A percentile compares a stretch with the other conserved stretches of the same genome.
phyloP scores from a whole-genome alignment of 2,888 invertebrate genomes.

The Lobophora halterata region DNA sequence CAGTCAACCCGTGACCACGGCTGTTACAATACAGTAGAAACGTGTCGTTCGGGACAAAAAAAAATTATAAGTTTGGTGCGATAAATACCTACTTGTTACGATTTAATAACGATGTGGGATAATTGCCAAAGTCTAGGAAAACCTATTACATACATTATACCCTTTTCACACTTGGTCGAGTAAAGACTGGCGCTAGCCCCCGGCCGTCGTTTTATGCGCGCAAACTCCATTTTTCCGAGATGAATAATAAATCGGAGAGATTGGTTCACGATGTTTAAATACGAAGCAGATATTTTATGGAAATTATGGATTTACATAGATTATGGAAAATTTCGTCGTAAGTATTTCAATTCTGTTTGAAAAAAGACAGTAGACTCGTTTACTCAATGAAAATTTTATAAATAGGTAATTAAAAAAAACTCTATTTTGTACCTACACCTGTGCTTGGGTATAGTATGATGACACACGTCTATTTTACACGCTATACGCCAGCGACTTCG shows the following conservation, averaged over 20 bases:
- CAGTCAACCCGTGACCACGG: no score
- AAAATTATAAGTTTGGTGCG: no score
- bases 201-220: constrained; percentile 27
- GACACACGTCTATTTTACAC: no score
- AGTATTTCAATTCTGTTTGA: constrained; percentile 1
- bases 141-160: constrained; percentile 5
- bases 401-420: constrained; percentile 2
- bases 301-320: constrained; percentile 13
- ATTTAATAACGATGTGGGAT: no score
- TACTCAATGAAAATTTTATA: constrained; percentile 1
- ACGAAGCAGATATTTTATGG: constrained; percentile 18
- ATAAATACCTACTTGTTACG: no score
- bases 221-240: constrained; percentile 27
- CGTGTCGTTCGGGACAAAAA: no score
- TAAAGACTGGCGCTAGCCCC: constrained; percentile 7
- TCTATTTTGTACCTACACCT: no score
- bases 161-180: no score
- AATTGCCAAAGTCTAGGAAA: neutral
- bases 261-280: constrained; percentile 17
- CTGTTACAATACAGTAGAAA: no score
- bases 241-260: constrained; percentile 26
- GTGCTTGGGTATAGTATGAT: no score
- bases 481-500: no score
- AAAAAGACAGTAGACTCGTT: constrained; percentile 3
- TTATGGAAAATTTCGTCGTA: constrained; percentile 3